Evolutionary conservation across 2,797 vertebrate genomes (phyloP).

Genomic region (Acomys russatus): DNA sequence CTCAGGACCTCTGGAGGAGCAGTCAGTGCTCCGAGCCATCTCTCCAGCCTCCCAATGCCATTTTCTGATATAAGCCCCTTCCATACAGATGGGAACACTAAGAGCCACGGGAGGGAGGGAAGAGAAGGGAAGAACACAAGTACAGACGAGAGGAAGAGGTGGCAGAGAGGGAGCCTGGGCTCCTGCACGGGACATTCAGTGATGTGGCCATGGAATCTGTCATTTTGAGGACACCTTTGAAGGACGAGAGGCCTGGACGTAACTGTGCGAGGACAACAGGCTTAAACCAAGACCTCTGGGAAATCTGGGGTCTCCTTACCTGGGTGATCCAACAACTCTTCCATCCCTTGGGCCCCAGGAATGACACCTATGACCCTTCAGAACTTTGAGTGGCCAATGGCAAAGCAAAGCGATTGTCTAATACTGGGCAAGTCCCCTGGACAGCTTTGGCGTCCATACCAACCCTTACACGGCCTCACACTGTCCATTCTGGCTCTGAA

Average conservation of each 20-base stretch:
- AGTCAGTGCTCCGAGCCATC: no score
- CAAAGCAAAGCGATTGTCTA: background rate
- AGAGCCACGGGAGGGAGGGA: background rate
- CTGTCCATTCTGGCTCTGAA: background rate
- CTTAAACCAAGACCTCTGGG: rapidly evolving
- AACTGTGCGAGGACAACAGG: no score
- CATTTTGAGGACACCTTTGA: no score
- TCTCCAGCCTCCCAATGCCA: background rate
- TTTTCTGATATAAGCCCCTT: background rate
- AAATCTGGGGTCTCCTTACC: background rate
- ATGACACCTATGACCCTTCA: background rate
- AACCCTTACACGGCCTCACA: background rate
- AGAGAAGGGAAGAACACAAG: background rate
- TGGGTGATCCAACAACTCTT: background rate
- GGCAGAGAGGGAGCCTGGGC: no score
- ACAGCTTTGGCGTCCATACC: background rate
- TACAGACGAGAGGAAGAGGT: background rate
- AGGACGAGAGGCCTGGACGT: background rate
- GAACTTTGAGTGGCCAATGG: background rate
- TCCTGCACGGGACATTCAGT: background rate
- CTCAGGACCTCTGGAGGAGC: no score
- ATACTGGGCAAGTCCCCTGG: background rate
- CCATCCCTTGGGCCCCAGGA: background rate
- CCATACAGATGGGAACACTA: background rate
- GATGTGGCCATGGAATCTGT: background rate